Percentiles rank a stretch among this genome's conserved stretches.
These are phyloP conservation scores for Rhombomys opimus DNA, from an alignment of 2,113 vertebrate genomes.

Conservation along the genomic window DNA sequence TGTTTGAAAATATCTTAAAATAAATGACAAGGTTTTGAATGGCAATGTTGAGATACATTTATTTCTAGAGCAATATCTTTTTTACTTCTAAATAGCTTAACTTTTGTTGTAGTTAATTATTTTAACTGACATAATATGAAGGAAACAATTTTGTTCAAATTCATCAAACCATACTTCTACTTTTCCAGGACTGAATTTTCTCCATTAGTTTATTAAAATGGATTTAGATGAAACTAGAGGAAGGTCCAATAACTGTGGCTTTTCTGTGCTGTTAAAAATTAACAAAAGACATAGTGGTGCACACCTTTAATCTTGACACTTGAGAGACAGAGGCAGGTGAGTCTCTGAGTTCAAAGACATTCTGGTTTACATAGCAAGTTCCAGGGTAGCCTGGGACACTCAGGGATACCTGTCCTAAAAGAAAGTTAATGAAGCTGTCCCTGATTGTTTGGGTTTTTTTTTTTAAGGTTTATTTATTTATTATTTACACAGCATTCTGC, in stretches of 20 bases:
- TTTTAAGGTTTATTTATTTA: too few relatives aligned
- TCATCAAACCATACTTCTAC: conserved; percentile 5
- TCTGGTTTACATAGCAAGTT: not conserved
- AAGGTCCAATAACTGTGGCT: not conserved
- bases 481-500: too few relatives aligned
- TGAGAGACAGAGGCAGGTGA: not conserved
- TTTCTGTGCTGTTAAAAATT: conserved; percentile 26
- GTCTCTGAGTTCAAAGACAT: not conserved
- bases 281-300: not conserved
- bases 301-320: not conserved
- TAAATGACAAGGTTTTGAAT: not conserved
- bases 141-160: conserved; percentile 11
- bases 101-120: conserved; percentile 24
- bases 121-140: conserved; percentile 49
- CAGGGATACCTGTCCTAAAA: not conserved
- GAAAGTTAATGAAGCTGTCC: not conserved
- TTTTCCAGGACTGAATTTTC: conserved; percentile 41
- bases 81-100: conserved; percentile 23
- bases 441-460: not conserved
- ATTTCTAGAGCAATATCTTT: not conserved
- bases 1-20: conserved; percentile 33
- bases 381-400: not conserved
- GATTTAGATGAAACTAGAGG: not conserved
- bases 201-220: conserved; percentile 1
- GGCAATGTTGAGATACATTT: not conserved